A percentile compares a stretch with the other conserved stretches of the same genome.
Conservation (phyloP, 2,888 invertebrate genomes). For the Dolomedes plantarius region DNA sequence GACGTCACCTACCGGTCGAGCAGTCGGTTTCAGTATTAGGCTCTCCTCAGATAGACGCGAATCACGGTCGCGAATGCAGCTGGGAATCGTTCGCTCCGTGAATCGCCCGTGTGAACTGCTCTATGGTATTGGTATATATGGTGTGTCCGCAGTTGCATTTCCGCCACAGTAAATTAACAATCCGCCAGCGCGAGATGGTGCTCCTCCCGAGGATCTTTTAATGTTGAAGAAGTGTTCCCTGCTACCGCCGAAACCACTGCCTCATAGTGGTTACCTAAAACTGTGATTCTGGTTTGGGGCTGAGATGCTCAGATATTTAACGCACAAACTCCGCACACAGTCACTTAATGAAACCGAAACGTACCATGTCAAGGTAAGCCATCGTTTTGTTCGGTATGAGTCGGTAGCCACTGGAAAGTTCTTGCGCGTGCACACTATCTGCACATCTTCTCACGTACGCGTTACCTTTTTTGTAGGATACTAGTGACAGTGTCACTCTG, state of each 20-base stretch:
- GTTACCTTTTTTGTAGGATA: neutral
- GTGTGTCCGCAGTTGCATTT: conserved; percentile 9
- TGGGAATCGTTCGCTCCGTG: neutral
- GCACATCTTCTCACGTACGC: neutral
- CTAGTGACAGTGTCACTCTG: neutral
- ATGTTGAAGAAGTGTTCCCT: conserved; percentile 34
- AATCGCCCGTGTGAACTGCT: neutral
- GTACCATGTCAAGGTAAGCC: conserved; percentile 84
- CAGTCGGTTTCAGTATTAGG: conserved; percentile 27
- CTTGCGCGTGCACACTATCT: neutral
- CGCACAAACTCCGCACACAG: conserved; percentile 89
- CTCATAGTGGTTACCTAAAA: conserved; percentile 40
- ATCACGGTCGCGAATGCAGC: conserved; percentile 26
- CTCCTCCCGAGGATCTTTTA: conserved; percentile 30
- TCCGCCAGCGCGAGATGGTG: conserved; percentile 19
- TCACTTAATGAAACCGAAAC: conserved; percentile 86
- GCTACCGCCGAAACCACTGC: conserved; percentile 38
- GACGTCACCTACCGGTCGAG: conserved; percentile 62
- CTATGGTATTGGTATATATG: conserved; percentile 30
- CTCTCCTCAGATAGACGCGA: conserved; percentile 54
- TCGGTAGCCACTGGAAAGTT: neutral
- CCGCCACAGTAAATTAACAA: conserved; percentile 23
- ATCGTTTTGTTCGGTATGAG: neutral
- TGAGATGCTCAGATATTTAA: conserved; percentile 88
- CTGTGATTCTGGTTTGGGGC: conserved; percentile 44